Conservation (phyloP, 2,797 vertebrate species). For the Pseudochirops corinnae region DNA sequence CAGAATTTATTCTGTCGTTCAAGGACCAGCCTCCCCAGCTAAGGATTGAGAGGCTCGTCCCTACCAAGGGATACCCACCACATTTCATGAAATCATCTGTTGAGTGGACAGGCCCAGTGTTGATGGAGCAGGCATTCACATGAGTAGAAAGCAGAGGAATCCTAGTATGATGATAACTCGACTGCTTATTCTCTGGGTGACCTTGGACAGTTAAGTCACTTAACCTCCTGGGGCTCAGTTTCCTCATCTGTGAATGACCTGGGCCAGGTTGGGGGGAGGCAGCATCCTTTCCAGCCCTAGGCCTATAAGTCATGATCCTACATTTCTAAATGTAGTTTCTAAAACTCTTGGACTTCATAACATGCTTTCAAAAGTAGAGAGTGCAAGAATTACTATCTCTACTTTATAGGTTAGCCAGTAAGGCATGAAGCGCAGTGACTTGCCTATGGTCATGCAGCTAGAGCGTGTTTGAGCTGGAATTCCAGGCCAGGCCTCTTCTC, state of each 20-base stretch:
- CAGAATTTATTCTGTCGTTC: not conserved
- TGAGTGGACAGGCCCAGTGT: not conserved
- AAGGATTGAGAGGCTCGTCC: not conserved
- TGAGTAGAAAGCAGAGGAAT: not conserved
- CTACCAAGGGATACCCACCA: not conserved
- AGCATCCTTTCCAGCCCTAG: not conserved
- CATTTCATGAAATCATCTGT: not conserved
- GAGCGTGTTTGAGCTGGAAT: not conserved
- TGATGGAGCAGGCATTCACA: not conserved
- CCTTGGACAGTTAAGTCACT: not conserved
- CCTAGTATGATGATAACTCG: not conserved
- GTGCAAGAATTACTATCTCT: not conserved
- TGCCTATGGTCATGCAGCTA: not conserved
- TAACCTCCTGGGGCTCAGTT: not conserved
- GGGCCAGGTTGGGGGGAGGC: not conserved
- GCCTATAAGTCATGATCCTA: not conserved
- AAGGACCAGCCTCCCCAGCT: not conserved
- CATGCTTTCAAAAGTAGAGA: not conserved
- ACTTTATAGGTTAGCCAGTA: not conserved
- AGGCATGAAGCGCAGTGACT: not conserved
- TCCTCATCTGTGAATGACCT: not conserved
- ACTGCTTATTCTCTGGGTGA: not conserved
- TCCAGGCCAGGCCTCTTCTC: not conserved
- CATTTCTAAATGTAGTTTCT: not conserved
- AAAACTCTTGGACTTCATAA: not conserved